phyloP scores from a whole-genome alignment of 2,113 vertebrate genomes.

The Neoarius graeffei region DNA sequence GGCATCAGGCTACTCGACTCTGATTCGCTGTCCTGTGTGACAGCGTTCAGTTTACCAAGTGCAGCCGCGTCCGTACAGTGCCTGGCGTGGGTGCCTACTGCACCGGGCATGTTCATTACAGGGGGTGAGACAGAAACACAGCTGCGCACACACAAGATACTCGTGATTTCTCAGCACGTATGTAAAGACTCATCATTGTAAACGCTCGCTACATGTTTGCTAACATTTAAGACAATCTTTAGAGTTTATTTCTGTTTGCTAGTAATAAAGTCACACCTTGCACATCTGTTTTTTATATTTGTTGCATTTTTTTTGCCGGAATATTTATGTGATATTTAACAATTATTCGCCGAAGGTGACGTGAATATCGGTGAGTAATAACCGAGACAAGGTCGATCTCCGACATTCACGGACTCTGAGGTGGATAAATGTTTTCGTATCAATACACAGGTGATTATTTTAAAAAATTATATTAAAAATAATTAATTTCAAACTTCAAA shows the following conservation, averaged over 20 bases:
- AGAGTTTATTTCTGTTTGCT: neutral
- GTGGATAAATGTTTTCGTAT: too few species aligned
- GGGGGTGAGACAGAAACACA: constrained; percentile 71
- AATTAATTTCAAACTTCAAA: too few species aligned
- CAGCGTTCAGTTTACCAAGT: constrained; percentile 86
- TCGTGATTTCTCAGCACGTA: neutral
- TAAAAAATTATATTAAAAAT: too few species aligned
- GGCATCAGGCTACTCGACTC: constrained; percentile 92
- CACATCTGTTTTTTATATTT: neutral
- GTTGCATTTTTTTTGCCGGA: neutral
- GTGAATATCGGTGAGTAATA: too few species aligned
- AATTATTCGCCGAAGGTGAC: too few species aligned
- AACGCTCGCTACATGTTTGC: neutral
- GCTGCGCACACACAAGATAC: neutral
- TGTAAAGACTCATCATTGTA: neutral
- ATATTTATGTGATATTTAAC: neutral
- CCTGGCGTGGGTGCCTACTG: constrained; percentile 93
- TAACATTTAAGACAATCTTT: neutral
- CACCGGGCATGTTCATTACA: constrained; percentile 98
- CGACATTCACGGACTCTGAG: too few species aligned
- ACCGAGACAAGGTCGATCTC: too few species aligned
- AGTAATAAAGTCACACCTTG: neutral
- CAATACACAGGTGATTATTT: too few species aligned
- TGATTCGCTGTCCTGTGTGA: constrained; percentile 87
- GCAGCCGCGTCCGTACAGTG: constrained; percentile 90